Evolutionary conservation across 2,797 vertebrate genomes (phyloP).

Genomic region (Pangasius djambal): DNA sequence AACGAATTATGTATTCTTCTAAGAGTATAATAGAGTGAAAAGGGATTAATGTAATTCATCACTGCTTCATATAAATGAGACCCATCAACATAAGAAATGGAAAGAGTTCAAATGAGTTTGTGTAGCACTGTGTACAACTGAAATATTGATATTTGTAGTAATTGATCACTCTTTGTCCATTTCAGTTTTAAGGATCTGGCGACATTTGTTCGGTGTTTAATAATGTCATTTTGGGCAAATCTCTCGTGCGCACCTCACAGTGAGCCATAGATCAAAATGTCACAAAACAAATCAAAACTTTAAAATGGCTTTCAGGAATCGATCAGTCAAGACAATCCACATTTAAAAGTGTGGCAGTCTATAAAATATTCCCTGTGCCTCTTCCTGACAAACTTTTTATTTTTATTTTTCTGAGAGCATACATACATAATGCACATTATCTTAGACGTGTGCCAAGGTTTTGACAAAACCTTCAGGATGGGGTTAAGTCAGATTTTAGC

Average conservation of each 20-base stretch:
- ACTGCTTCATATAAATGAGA: neutral
- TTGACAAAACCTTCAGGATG: constrained; percentile 44
- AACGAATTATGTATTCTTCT: neutral
- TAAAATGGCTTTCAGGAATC: constrained; percentile 20
- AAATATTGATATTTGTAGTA: neutral
- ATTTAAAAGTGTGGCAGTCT: neutral
- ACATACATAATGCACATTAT: constrained; percentile 62
- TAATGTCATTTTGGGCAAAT: constrained; percentile 20
- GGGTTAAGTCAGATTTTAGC: constrained; percentile 69
- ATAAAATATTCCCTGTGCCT: neutral
- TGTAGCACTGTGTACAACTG: neutral
- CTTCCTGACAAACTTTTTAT: neutral
- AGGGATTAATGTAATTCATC: neutral
- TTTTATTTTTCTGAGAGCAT: constrained; percentile 4
- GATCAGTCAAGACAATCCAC: constrained; percentile 1
- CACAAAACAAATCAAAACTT: constrained; percentile 1
- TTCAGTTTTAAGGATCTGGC: neutral
- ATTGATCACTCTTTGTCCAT: neutral
- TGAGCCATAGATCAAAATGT: constrained; percentile 7
- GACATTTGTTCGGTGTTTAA: neutral
- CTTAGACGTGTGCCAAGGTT: constrained; percentile 53
- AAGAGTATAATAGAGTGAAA: neutral
- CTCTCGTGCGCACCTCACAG: neutral
- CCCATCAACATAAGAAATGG: neutral
- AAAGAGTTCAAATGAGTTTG: neutral